Evolutionary conservation across 2,888 invertebrate species (phyloP).

Genomic region (Metallyticus violacea): DNA sequence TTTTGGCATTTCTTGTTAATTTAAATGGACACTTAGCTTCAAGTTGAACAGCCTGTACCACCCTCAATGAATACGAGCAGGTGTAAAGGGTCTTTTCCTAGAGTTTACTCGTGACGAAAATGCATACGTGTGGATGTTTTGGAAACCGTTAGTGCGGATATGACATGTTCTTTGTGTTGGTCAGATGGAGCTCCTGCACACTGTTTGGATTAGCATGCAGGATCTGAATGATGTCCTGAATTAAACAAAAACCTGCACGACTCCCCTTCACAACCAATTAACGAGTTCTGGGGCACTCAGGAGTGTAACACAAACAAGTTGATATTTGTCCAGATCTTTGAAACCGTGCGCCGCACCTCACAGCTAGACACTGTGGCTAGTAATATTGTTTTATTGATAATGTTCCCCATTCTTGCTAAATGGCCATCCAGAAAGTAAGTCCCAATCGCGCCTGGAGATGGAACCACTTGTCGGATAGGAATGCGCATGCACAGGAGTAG

Average conservation of each 20-base stretch:
- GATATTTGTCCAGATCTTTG: background rate
- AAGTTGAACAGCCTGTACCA: too few relatives aligned
- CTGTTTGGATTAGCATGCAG: background rate
- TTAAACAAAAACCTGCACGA: background rate
- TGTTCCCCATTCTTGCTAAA: too few relatives aligned
- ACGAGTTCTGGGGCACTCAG: background rate
- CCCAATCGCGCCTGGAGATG: too few relatives aligned
- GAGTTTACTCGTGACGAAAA: background rate
- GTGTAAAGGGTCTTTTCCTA: background rate
- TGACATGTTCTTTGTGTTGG: too few relatives aligned
- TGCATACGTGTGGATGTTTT: background rate
- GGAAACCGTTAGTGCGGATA: background rate
- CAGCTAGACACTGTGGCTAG: too few relatives aligned
- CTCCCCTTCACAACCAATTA: background rate
- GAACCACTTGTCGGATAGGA: too few relatives aligned
- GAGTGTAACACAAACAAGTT: background rate
- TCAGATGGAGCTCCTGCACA: background rate
- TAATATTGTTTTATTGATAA: too few relatives aligned
- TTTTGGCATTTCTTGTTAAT: too few relatives aligned
- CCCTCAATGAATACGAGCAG: background rate
- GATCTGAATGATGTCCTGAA: background rate
- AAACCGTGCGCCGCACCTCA: too few relatives aligned
- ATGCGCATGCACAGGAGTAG: too few relatives aligned
- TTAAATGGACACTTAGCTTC: too few relatives aligned
- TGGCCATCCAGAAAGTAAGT: too few relatives aligned